These are phyloP conservation scores for Rhynchopsitta pachyrhyncha DNA, from an alignment of 2,113 vertebrate genomes.

Conservation along the genomic window DNA sequence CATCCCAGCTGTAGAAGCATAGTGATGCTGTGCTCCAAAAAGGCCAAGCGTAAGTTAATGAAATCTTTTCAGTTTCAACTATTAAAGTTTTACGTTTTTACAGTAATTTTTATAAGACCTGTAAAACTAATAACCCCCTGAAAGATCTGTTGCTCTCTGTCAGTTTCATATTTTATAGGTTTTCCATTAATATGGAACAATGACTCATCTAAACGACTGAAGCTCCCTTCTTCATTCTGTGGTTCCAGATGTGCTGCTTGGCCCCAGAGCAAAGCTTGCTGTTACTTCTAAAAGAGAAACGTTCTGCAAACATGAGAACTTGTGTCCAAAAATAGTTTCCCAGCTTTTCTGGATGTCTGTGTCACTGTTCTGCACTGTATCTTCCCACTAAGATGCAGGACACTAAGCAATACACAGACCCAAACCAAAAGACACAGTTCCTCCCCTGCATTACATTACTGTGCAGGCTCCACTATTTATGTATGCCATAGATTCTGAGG, in stretches of 20 bases:
- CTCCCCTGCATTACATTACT: background rate
- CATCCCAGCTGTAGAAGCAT: background rate
- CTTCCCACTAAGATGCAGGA: background rate
- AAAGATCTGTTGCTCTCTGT: constrained; percentile 2
- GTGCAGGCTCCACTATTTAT: background rate
- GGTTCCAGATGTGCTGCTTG: background rate
- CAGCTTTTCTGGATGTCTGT: background rate
- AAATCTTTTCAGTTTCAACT: constrained; percentile 24
- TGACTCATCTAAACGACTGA: background rate
- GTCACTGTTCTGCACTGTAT: background rate
- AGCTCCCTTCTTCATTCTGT: background rate
- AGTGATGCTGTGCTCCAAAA: background rate
- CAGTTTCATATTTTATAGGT: constrained; percentile 27
- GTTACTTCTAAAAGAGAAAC: background rate
- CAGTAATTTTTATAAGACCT: constrained; percentile 46
- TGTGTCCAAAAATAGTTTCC: background rate
- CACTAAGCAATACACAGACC: background rate
- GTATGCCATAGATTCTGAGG: background rate
- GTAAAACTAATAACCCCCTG: constrained; percentile 32
- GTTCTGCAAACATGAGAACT: background rate
- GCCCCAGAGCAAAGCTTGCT: background rate
- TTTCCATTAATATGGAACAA: constrained; percentile 37
- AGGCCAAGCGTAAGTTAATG: background rate
- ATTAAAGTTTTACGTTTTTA: constrained; percentile 9
- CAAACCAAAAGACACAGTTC: background rate